Evolutionary conservation across 2,113 vertebrate genomes (phyloP).

Genomic region (Benitochromis conjunctus): DNA sequence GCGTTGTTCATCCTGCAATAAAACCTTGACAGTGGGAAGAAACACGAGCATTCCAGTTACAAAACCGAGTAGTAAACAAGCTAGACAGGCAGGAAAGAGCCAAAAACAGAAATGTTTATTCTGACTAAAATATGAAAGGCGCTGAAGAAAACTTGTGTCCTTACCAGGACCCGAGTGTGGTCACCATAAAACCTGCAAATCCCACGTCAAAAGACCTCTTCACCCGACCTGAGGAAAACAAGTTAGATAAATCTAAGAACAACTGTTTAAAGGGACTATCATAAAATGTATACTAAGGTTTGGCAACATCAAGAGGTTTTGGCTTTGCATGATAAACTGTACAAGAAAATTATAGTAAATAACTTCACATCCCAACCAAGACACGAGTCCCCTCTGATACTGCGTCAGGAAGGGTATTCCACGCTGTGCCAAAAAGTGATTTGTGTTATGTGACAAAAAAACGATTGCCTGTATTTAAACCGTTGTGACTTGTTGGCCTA

Average conservation of each 20-base stretch:
- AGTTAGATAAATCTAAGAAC: accelerated
- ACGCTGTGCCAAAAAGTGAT: neutral
- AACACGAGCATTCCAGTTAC: neutral
- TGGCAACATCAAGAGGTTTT: neutral
- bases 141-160: neutral
- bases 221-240: conserved; percentile 50
- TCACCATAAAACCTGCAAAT: conserved; percentile 53
- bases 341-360: accelerated
- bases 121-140: accelerated
- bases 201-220: conserved; percentile 61
- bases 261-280: neutral
- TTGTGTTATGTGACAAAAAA: neutral
- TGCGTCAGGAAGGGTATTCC: neutral
- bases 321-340: neutral
- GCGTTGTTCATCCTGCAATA: conserved; percentile 54
- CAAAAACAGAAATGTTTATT: neutral
- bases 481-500: neutral
- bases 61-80: neutral
- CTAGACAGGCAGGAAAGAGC: accelerated
- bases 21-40: conserved; percentile 1
- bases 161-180: conserved; percentile 62
- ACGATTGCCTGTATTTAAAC: neutral
- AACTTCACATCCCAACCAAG: neutral
- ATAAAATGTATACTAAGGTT: neutral
- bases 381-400: neutral